These are phyloP conservation scores for Osmerus eperlanus DNA, from an alignment of 2,113 vertebrate genomes.

Conservation along the genomic window DNA sequence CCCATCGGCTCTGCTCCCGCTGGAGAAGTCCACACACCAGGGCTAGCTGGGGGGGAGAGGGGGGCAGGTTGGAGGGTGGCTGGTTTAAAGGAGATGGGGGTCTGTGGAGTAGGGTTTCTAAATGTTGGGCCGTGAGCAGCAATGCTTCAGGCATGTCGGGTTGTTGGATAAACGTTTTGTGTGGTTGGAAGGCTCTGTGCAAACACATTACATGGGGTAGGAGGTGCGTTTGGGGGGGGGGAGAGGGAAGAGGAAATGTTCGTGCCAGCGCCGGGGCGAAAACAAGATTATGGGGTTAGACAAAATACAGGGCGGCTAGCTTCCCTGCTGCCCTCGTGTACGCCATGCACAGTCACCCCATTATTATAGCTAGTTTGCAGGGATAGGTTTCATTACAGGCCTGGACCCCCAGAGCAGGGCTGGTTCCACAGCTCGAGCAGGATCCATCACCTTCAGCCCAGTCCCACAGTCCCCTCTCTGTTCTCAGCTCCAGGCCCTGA, in stretches of 20 bases:
- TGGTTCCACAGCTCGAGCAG: slow-evolving; percentile 43
- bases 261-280: slow-evolving; percentile 38
- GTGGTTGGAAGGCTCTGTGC: background rate
- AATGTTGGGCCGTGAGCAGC: background rate
- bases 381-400: slow-evolving; percentile 37
- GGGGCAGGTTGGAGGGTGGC: background rate
- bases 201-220: slow-evolving; percentile 11
- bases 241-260: slow-evolving; percentile 37
- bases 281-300: slow-evolving; percentile 54
- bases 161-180: background rate
- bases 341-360: slow-evolving; percentile 20
- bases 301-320: slow-evolving; percentile 43
- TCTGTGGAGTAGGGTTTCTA: background rate
- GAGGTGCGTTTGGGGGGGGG: too few species aligned
- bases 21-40: background rate
- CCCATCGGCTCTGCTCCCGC: background rate
- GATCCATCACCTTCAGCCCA: slow-evolving; percentile 14
- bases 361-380: slow-evolving; percentile 41
- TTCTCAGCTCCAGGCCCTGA: slow-evolving; percentile 35
- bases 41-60: background rate
- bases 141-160: background rate
- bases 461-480: slow-evolving; percentile 11
- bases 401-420: slow-evolving; percentile 22
- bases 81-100: background rate
- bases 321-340: slow-evolving; percentile 7